Evolutionary conservation across 2,113 vertebrate species (phyloP), one percentile per base, ranked within the genome.

Genomic region (Heterotilapia buettikoferi): DNA sequence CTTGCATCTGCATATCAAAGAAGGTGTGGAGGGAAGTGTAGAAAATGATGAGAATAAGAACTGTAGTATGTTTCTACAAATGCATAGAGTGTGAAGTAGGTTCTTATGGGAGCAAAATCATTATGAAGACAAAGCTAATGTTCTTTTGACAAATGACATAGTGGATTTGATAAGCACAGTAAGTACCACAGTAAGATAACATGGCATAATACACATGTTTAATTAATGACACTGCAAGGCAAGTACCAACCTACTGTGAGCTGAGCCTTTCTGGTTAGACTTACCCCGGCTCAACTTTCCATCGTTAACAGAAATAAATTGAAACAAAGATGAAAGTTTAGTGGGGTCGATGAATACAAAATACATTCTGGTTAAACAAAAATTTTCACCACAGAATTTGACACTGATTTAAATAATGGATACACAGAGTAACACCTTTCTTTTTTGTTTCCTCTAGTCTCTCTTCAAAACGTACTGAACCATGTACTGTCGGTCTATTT

Each of bases 1-100:
- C 38, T 33, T 6, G 24, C 84, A 94, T 95, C 92, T 95, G 84
- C 94, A 95, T 93, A 94, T 93, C 91, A 96, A 96, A 96, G 92
- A 83, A 52, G 18, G 56, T 16, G 45, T 7, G 47, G 29, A 73
- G 68, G 54, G 68, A 89, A 50, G 11, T 66, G 79, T 47, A 80
- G 83, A 59, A 92, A 89, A 94, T 61, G 38, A 86, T 43, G 63
- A 73, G 78, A 45, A 82, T 83, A 63, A 90, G 80, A 86, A 88
- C 6, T 71, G 50, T 24, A 78, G 71, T 89, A 89, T 84, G 71
- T 29, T 61, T 29, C 92, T 82, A 73, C 66, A 88, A 85, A 89
- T 88, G 86, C 12, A 31, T 14, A 43, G 47, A 45, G 31, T 54
- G 78, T 87, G 84, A 88, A 38, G 53, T 59, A 2, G 79, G 80